These are phyloP conservation scores for Drosophila subpulchrella DNA, from an alignment of 1,140 invertebrate species.

Conservation along the genomic window DNA sequence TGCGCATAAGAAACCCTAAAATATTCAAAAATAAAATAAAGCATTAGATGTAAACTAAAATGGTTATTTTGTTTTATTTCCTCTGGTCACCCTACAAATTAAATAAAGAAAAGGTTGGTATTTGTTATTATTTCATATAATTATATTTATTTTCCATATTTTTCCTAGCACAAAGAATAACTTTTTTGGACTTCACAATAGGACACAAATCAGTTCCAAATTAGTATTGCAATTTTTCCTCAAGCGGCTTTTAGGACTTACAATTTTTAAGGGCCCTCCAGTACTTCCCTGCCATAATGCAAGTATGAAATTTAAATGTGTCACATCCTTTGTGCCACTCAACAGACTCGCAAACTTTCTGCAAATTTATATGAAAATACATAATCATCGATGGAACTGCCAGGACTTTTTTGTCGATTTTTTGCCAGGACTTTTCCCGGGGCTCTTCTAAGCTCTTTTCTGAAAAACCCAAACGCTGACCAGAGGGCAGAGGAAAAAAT, in stretches of 20 bases:
- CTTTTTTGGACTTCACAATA: no score
- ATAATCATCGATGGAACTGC: conserved; percentile 42
- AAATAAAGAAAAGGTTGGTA: no score
- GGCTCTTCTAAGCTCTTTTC: conserved; percentile 50
- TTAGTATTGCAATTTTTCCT: not conserved
- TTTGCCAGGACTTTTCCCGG: conserved; percentile 29
- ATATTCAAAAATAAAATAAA: conserved; percentile 77
- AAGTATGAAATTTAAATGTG: conserved; percentile 32
- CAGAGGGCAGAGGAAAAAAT: not conserved
- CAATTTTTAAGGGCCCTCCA: conserved; percentile 8
- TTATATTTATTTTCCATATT: no score
- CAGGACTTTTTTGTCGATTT: conserved; percentile 21
- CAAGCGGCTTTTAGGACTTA: conserved; percentile 19
- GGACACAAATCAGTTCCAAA: not conserved
- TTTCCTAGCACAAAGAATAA: not conserved
- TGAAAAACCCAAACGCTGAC: conserved; percentile 29
- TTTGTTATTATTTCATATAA: no score
- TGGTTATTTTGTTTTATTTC: conserved; percentile 17
- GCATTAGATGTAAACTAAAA: conserved; percentile 76
- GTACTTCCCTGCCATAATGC: conserved; percentile 5
- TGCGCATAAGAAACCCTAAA: conserved; percentile 70
- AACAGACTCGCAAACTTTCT: conserved; percentile 37
- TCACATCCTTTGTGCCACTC: conserved; percentile 24
- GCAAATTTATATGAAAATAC: conserved; percentile 35
- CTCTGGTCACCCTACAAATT: no score